Base-by-base conservation (phyloP, 2,888 invertebrate species). In the Gibbula magus region DNA sequence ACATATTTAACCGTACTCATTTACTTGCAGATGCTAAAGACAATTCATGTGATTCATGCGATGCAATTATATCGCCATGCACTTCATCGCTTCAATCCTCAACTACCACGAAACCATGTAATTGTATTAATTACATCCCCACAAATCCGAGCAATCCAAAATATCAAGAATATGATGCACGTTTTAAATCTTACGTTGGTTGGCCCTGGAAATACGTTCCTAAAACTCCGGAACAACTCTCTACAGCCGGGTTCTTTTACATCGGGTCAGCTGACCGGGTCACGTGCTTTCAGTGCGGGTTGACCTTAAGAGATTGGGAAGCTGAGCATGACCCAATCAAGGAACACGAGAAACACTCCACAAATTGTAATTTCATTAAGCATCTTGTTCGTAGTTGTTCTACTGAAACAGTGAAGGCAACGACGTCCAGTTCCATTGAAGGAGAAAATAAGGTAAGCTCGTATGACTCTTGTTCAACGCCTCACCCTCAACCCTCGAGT, bases 281-380 rank as follows among this genome's bases (percentile, higher is more conserved):
- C 56, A 25, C 35, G 45, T 77, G 77, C 51, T 77, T 51, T 25
- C 66, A 77, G 29, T 77, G 77, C 66, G 77, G 77, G 20, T 16
- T 77, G 22, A 61, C 66, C 22, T n/a, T 77, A 45, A 77, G 77
- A 66, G 66, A 67, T 45, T 77, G 77, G 77, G 77, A 66, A 45
- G 29, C n/a, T 22, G 51, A 39, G n/a, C 29, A 56, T 66, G 77
- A 77, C 66, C 77, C 77, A 2, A 16, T 29, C 2, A 51, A 29
- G 8, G 66, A 61, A 18, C 77, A 77, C 20, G 20, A n/a, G 73
- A 73, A 20, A 73, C 35, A 45, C 16, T 73, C 73, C 7, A 20
- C 18, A 39, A 20, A 35, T n/a, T 73, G 73, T 45, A 16, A 25
- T 13, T 61, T 61, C 10, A 61, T 61, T 2, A 61, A 61, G 4